Evolutionary conservation across 1,140 invertebrate genomes (phyloP).

Genomic region (Trachymyrmex septentrionalis): DNA sequence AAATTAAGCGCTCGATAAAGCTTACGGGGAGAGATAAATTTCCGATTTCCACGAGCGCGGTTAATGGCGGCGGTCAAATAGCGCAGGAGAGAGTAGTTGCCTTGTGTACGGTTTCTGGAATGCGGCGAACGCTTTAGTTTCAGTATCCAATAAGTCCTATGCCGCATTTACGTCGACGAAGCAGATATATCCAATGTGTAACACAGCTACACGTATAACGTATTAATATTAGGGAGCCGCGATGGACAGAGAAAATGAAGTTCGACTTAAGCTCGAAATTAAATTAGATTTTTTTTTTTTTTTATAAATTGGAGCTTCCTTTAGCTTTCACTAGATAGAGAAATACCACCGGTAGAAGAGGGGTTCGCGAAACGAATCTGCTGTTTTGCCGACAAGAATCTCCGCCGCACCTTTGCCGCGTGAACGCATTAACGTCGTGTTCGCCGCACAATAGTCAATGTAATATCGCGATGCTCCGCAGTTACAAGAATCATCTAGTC

Average conservation of each 20-base stretch:
- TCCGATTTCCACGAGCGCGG: conserved; percentile 29
- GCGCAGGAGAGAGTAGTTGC: conserved; percentile 27
- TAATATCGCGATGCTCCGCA: conserved; percentile 22
- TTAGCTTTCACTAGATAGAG: no score
- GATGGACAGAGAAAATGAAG: background rate
- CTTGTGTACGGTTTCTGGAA: conserved; percentile 19
- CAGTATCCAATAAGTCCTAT: conserved; percentile 9
- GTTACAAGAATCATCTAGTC: conserved; percentile 42
- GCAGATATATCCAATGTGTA: background rate
- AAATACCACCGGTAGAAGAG: no score
- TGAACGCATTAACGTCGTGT: conserved; percentile 34
- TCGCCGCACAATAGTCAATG: conserved; percentile 36
- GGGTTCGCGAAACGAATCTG: background rate
- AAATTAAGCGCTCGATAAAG: conserved; percentile 60
- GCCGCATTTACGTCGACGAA: conserved; percentile 1
- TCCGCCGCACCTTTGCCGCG: background rate
- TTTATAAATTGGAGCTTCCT: background rate
- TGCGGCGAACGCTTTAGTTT: conserved; percentile 25
- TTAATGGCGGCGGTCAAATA: conserved; percentile 38
- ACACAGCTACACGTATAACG: background rate
- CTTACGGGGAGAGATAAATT: conserved; percentile 35
- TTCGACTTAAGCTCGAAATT: background rate
- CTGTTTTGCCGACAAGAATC: background rate
- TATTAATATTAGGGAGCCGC: background rate
- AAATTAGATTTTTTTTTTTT: background rate